phyloP scores from a whole-genome alignment of 1,140 invertebrate species.

The Battus philenor region DNA sequence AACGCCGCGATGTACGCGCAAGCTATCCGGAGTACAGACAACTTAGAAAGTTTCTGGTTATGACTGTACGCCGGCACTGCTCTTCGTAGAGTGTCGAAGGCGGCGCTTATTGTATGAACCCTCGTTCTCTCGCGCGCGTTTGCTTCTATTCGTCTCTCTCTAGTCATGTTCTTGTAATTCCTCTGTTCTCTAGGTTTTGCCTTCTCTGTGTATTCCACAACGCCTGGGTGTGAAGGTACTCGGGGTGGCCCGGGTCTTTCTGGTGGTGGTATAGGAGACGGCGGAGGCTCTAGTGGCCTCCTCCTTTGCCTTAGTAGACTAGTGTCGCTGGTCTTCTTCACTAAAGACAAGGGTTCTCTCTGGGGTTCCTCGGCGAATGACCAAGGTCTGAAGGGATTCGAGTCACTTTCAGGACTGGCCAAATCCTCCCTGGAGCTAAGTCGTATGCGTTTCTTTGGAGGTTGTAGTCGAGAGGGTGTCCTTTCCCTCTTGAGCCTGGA shows the following conservation, averaged over 20 bases:
- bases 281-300: constrained; percentile 44
- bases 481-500: constrained; percentile 83
- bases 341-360: constrained; percentile 47
- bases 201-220: constrained; percentile 51
- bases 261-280: constrained; percentile 33
- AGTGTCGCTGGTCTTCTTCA: constrained; percentile 49
- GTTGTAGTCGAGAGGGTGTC: constrained; percentile 82
- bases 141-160: constrained; percentile 93
- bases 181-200: constrained; percentile 81
- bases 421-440: constrained; percentile 67
- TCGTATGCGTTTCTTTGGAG: constrained; percentile 82
- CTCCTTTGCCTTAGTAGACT: constrained; percentile 55
- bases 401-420: constrained; percentile 49
- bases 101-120: constrained; percentile 96
- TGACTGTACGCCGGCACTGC: constrained; percentile 93
- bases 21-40: constrained; percentile 93
- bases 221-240: constrained; percentile 76
- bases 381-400: constrained; percentile 66
- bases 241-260: constrained; percentile 56
- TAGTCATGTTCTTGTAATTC: constrained; percentile 97
- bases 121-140: constrained; percentile 94
- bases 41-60: constrained; percentile 94
- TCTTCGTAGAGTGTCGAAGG: constrained; percentile 91
- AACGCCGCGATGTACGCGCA: constrained; percentile 93
- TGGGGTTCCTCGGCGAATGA: constrained; percentile 69